Evolutionary conservation across 2,888 invertebrate genomes (phyloP).

Genomic region (Cyclophora albipunctata): DNA sequence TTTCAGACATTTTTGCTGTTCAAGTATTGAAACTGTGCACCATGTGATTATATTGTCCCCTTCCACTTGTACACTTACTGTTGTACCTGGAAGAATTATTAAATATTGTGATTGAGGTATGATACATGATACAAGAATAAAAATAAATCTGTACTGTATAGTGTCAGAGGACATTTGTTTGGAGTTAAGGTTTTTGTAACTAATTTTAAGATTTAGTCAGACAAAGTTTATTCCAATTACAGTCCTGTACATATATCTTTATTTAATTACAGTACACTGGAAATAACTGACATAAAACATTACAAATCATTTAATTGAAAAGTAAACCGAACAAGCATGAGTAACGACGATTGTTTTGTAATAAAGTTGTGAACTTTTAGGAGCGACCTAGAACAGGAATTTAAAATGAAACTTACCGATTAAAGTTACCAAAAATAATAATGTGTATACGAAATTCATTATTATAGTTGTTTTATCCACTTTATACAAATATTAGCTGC

Average conservation of each 20-base stretch:
- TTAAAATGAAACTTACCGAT: slow-evolving; percentile 19
- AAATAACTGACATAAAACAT: not conserved
- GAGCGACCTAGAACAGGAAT: not conserved
- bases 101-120: not conserved
- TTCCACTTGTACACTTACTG: slow-evolving; percentile 33
- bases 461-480: too few species aligned
- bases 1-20: slow-evolving; percentile 88
- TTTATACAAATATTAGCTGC: too few species aligned
- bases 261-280: too few species aligned
- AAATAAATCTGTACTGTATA: not conserved
- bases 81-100: slow-evolving; percentile 2
- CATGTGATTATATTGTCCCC: slow-evolving; percentile 76
- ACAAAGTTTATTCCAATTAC: too few species aligned
- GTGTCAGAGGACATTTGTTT: too few species aligned
- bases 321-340: too few species aligned
- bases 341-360: too few species aligned
- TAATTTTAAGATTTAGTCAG: too few species aligned
- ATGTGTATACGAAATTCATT: slow-evolving; percentile 8
- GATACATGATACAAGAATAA: too few species aligned
- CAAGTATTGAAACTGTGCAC: slow-evolving; percentile 88
- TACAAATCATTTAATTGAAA: not conserved
- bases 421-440: slow-evolving; percentile 4
- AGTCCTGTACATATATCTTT: too few species aligned
- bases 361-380: too few species aligned
- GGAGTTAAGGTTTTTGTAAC: too few species aligned